Conservation (phyloP, 1,140 invertebrate species). For the Procambarus virginalis region DNA sequence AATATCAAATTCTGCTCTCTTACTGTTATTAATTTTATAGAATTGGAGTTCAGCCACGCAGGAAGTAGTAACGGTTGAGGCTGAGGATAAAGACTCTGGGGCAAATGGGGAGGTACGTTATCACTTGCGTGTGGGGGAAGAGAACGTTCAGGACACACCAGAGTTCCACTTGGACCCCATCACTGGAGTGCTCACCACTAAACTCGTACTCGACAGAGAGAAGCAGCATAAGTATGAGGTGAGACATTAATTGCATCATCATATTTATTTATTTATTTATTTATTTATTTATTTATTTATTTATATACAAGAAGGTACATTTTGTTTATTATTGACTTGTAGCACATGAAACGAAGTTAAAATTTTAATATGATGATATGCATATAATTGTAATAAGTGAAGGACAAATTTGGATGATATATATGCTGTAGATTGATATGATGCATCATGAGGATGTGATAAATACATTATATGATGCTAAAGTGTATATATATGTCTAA, state of each 20-base stretch:
- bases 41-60: constrained; percentile 84
- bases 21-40: constrained; percentile 74
- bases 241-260: constrained; percentile 41
- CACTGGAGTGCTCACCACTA: constrained; percentile 87
- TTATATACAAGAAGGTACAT: no score
- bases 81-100: constrained; percentile 85
- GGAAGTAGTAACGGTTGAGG: constrained; percentile 86
- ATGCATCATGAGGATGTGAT: no score
- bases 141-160: constrained; percentile 84
- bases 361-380: no score
- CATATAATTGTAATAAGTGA: no score
- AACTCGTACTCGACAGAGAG: constrained; percentile 88
- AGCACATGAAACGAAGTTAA: no score
- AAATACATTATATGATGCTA: no score
- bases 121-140: constrained; percentile 74
- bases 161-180: constrained; percentile 88
- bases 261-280: no score
- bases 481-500: no score
- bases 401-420: no score
- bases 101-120: constrained; percentile 90
- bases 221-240: constrained; percentile 88
- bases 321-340: no score
- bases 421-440: no score
- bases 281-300: no score
- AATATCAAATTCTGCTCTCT: background rate